Evolutionary conservation across 2,113 vertebrate species (phyloP), one percentile per base, ranked within the genome.

Genomic region (Alethe castanea): DNA sequence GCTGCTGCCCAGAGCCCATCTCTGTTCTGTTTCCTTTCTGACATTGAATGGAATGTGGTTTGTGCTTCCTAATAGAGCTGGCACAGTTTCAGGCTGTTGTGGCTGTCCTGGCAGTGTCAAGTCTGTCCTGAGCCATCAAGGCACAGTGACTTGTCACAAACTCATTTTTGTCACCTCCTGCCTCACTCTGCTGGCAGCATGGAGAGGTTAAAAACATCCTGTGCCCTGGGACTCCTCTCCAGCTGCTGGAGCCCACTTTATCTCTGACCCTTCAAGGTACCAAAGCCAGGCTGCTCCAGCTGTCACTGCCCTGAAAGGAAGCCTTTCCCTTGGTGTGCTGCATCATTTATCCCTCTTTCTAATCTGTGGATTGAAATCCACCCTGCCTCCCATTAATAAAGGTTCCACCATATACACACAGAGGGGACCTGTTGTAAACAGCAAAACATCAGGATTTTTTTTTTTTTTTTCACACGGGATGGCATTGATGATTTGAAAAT

Each of bases 161-260:
- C 72, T 80, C 42, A 47, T 86, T 79, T 83, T 76, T 82, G 53
- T 69, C 64, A 74, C 72, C 71, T 53, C 13, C 53, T 85, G 29
- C 66, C 91, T 95, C 57, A 33, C 91, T 87, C 81, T 72, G 2
- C 31, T 86, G 86, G 79, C 96, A 89, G 53, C 48, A 74, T 69
- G 72, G 54, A 77, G 90, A 95, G 89, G 94, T 96, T 92, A 92
- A 95, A 96, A 96, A 76, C 78, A 52, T 94, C 42, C 44, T 42
- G 36, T 90, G 89, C 48, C 5, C 57, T 56, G 80, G 91, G 91
- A 61, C 54, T 84, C 45, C 45, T 61, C 74, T 92, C 45, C 84
- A 94, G 83, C 85, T 92, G 95, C 65, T 60, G 7, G 64, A 82
- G 83, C 82, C 65, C 35, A 33, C 74, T 86, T 94, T 56, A 77